These are phyloP conservation scores for Actinia tenebrosa DNA, from an alignment of 64 coral and sea anemone genomes.

Conservation along the genomic window DNA sequence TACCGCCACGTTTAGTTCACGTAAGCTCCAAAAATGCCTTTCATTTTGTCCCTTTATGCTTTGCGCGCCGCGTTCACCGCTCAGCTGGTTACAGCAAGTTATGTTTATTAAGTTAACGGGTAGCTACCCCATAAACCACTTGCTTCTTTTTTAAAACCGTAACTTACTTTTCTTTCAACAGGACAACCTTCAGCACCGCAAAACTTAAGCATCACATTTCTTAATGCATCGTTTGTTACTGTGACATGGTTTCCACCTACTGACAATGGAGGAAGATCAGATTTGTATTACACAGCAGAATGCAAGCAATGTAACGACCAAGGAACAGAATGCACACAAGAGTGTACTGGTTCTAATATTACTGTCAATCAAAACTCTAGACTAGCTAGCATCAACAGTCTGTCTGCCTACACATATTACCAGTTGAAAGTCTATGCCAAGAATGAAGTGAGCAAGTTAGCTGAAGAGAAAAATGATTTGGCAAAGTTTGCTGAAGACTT, in stretches of 20 bases:
- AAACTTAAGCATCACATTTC: neutral
- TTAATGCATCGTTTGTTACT: conserved; percentile 23
- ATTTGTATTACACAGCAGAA: conserved; percentile 47
- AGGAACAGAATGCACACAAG: conserved; percentile 19
- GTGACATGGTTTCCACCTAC: conserved; percentile 27
- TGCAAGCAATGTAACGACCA: conserved; percentile 36
- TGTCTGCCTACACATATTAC: conserved; percentile 37
- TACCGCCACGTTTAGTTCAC: too few species aligned
- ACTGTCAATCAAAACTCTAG: conserved; percentile 5
- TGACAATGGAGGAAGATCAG: conserved; percentile 26
- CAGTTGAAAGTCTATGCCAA: conserved; percentile 36
- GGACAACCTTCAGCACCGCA: neutral
- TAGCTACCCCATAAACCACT: too few species aligned
- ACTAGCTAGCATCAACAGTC: conserved; percentile 2
- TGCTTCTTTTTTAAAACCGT: too few species aligned
- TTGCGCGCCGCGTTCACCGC: too few species aligned
- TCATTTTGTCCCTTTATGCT: too few species aligned
- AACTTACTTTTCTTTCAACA: neutral
- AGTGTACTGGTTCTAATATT: conserved; percentile 40
- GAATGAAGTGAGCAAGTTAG: conserved; percentile 31
- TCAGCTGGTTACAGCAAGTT: too few species aligned
- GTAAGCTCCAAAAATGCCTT: too few species aligned
- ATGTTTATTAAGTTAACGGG: too few species aligned
- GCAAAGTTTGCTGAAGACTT: neutral
- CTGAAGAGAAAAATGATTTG: conserved; percentile 14